phyloP scores from a whole-genome alignment of 1,140 invertebrate species.

The Drosophila malerkotliana region DNA sequence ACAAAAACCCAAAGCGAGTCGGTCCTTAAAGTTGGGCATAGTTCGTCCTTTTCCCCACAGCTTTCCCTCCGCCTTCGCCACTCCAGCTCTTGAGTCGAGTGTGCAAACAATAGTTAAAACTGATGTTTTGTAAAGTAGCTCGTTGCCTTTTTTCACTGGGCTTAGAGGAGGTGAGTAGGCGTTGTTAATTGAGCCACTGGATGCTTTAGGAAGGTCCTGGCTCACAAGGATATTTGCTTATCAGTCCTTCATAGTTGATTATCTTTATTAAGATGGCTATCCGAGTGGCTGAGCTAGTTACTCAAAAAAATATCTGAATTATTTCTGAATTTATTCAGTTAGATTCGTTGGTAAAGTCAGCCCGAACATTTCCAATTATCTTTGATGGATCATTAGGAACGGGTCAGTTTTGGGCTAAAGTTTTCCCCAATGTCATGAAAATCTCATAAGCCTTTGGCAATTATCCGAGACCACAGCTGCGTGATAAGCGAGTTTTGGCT shows the following conservation, averaged over 20 bases:
- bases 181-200: slow-evolving; percentile 76
- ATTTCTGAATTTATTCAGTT: neutral
- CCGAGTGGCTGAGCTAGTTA: neutral
- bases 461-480: slow-evolving; percentile 58
- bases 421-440: slow-evolving; percentile 21
- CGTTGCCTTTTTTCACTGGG: slow-evolving; percentile 38
- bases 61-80: neutral
- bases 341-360: slow-evolving; percentile 1
- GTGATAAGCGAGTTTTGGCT: slow-evolving; percentile 57
- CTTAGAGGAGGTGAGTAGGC: slow-evolving; percentile 23
- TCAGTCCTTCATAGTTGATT: neutral
- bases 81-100: slow-evolving; percentile 50
- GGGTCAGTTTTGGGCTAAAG: slow-evolving; percentile 14
- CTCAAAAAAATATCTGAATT: neutral
- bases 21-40: slow-evolving; percentile 68
- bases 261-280: neutral
- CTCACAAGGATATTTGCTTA: neutral
- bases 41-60: slow-evolving; percentile 30
- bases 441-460: slow-evolving; percentile 56
- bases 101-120: slow-evolving; percentile 82
- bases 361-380: slow-evolving; percentile 35
- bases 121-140: slow-evolving; percentile 75
- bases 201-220: slow-evolving; percentile 10
- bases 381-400: slow-evolving; percentile 44
- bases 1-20: slow-evolving; percentile 57